phyloP scores from a whole-genome alignment of 2,888 invertebrate species.

The Willowsia nigromaculata region DNA sequence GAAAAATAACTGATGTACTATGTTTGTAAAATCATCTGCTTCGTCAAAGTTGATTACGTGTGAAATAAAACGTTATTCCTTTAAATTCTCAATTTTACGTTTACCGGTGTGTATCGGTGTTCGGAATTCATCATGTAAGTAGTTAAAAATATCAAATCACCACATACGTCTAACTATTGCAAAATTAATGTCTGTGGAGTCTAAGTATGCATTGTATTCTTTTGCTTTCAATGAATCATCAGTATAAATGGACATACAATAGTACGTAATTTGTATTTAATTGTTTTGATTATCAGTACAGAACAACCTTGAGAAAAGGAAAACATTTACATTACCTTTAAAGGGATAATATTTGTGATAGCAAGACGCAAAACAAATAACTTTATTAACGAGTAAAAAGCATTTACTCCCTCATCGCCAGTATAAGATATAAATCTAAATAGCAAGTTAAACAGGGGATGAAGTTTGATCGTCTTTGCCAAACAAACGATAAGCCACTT shows the following conservation, averaged over 20 bases:
- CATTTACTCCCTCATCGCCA: too few species aligned
- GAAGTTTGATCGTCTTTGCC: conserved; percentile 21
- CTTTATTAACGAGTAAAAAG: conserved; percentile 31
- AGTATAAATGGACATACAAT: background rate
- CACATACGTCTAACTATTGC: background rate
- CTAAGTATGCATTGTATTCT: background rate
- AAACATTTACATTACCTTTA: conserved; percentile 63
- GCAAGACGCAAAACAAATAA: background rate
- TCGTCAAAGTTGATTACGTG: too few species aligned
- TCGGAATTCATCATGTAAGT: too few species aligned
- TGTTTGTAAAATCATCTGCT: too few species aligned
- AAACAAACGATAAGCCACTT: conserved; percentile 22
- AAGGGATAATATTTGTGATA: conserved; percentile 38
- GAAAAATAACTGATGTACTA: too few species aligned
- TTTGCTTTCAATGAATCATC: background rate
- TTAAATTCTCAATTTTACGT: too few species aligned
- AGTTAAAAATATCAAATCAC: background rate
- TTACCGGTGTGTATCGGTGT: too few species aligned
- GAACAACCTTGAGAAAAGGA: conserved; percentile 65
- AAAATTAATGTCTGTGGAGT: background rate
- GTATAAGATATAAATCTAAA: background rate
- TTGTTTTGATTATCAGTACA: conserved; percentile 64
- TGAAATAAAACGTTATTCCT: too few species aligned
- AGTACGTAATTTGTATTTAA: conserved; percentile 31
- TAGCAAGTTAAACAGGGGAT: background rate